These are phyloP conservation scores for Montipora capitata DNA, from an alignment of 92 coral and sea anemone genomes.

Conservation along the genomic window DNA sequence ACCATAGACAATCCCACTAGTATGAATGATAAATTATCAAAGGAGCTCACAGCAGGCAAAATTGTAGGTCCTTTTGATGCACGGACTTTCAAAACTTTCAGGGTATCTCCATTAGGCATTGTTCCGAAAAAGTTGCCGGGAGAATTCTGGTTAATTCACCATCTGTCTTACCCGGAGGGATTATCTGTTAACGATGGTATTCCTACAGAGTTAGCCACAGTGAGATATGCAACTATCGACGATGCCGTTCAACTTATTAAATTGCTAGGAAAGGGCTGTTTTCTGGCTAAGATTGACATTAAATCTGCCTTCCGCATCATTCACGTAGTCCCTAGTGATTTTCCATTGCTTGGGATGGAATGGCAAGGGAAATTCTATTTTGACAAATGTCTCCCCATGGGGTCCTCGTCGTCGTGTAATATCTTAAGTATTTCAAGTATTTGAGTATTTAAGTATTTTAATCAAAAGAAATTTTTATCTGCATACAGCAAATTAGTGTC, in stretches of 20 bases:
- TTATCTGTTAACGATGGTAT: conserved; percentile 79
- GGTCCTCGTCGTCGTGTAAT: conserved; percentile 27
- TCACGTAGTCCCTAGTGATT: conserved; percentile 72
- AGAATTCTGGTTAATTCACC: conserved; percentile 78
- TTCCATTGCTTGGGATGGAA: conserved; percentile 54
- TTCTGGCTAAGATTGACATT: conserved; percentile 77
- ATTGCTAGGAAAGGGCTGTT: conserved; percentile 51
- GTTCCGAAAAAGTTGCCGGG: conserved; percentile 71
- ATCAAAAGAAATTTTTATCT: not conserved
- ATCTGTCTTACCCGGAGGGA: conserved; percentile 69
- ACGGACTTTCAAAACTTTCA: conserved; percentile 48
- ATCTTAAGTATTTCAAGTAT: too few species aligned
- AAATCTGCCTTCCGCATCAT: conserved; percentile 78
- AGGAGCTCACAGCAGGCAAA: conserved; percentile 28
- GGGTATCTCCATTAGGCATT: conserved; percentile 73
- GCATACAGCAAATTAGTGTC: not conserved
- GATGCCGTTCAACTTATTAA: conserved; percentile 65
- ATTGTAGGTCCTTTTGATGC: conserved; percentile 62
- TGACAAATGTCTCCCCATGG: conserved; percentile 79
- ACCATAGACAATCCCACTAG: conserved; percentile 18
- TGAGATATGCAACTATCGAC: conserved; percentile 52
- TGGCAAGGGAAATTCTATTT: conserved; percentile 66
- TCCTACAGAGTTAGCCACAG: conserved; percentile 39
- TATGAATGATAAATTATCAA: conserved; percentile 23
- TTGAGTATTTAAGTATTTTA: too few species aligned